Conservation (phyloP, 2,797 vertebrate species). For the Chrysolophus pictus region DNA sequence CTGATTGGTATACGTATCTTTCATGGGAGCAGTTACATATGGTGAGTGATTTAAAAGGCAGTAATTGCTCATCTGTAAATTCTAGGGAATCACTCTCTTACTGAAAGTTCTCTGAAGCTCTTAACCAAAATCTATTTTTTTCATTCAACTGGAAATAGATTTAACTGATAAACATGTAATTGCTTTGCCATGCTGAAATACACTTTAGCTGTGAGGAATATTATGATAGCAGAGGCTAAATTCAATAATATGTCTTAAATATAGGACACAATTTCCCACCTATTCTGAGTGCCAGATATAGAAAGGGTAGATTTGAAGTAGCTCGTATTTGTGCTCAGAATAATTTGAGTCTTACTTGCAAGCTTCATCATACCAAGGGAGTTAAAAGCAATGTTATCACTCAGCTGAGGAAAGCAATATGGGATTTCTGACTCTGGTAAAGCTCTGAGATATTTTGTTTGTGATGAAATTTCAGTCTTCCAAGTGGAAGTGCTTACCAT, state of each 20-base stretch:
- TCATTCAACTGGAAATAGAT: constrained; percentile 10
- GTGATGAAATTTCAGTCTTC: neutral
- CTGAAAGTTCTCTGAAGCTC: constrained; percentile 36
- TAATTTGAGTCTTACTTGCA: neutral
- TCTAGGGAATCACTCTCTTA: constrained; percentile 9
- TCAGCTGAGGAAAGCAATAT: neutral
- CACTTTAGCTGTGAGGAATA: constrained; percentile 10
- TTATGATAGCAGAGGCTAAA: constrained; percentile 3
- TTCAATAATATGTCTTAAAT: neutral
- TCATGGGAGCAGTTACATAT: neutral
- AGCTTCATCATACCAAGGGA: neutral
- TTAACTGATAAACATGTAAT: constrained; percentile 29
- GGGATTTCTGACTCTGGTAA: fast-evolving
- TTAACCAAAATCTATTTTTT: constrained; percentile 14
- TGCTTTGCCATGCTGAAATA: neutral
- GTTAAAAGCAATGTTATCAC: neutral
- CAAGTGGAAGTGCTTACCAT: neutral
- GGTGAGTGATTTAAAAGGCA: constrained; percentile 9
- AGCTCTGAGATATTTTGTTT: neutral
- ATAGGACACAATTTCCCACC: neutral
- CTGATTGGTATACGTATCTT: neutral
- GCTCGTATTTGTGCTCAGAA: neutral
- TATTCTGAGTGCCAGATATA: neutral
- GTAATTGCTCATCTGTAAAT: constrained; percentile 29
- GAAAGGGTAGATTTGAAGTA: neutral